Evolutionary conservation across 1,140 invertebrate species (phyloP).

Genomic region (Rhagoletis zephyria): DNA sequence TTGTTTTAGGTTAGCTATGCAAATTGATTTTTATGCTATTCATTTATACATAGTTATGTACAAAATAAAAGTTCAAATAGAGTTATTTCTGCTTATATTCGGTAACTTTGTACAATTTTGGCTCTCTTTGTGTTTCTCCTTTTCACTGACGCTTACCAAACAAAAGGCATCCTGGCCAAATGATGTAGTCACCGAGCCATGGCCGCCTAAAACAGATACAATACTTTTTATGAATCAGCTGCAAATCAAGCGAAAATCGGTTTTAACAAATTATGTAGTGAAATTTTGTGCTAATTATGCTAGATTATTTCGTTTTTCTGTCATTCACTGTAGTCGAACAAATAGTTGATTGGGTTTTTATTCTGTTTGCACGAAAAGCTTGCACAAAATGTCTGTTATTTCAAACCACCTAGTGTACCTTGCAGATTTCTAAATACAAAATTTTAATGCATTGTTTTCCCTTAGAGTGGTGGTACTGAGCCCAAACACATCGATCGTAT

Average conservation of each 20-base stretch:
- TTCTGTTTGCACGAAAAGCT: slow-evolving; percentile 8
- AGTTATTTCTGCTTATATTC: slow-evolving; percentile 13
- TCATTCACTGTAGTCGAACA: background rate
- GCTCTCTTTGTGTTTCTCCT: slow-evolving; percentile 58
- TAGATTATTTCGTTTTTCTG: background rate
- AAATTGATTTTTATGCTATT: slow-evolving; percentile 15
- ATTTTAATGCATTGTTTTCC: slow-evolving; percentile 35
- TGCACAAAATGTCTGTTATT: background rate
- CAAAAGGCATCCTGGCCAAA: slow-evolving; percentile 53
- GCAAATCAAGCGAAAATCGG: slow-evolving; percentile 68
- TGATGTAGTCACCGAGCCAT: slow-evolving; percentile 54
- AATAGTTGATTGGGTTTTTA: background rate
- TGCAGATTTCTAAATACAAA: background rate
- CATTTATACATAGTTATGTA: slow-evolving; percentile 22
- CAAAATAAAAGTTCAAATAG: slow-evolving; percentile 24
- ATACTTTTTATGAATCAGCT: slow-evolving; percentile 65
- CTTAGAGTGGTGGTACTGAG: slow-evolving; percentile 75
- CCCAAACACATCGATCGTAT: slow-evolving; percentile 80
- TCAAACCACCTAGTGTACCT: background rate
- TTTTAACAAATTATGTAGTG: slow-evolving; percentile 66
- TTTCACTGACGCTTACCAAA: slow-evolving; percentile 55
- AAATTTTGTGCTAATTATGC: slow-evolving; percentile 49
- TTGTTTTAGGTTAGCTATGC: background rate
- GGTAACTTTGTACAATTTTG: slow-evolving; percentile 44
- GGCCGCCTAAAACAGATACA: slow-evolving; percentile 61